Percentiles rank a stretch among this genome's conserved stretches.
phyloP scores from a whole-genome alignment of 2,113 vertebrate species.

The Oryzias curvinotus region DNA sequence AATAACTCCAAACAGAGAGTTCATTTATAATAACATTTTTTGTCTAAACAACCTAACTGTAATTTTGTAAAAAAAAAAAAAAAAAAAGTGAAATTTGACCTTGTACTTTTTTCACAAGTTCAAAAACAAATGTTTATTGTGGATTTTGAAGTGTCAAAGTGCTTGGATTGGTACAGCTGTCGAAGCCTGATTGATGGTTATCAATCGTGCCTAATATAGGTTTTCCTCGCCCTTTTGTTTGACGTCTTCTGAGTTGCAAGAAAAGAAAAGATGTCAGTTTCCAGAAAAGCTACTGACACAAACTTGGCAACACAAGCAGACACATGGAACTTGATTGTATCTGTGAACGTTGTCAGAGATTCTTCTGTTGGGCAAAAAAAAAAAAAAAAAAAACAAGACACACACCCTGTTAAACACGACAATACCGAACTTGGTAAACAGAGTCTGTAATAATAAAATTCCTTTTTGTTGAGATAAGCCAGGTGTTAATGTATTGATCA shows the following conservation, averaged over 20 bases:
- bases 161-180: too few relatives aligned
- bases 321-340: not conserved
- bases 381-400: not conserved
- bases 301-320: constrained; percentile 14
- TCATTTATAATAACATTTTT: too few relatives aligned
- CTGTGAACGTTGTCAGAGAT: constrained; percentile 5
- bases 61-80: too few relatives aligned
- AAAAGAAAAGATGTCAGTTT: not conserved
- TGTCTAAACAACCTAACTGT: too few relatives aligned
- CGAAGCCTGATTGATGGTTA: too few relatives aligned
- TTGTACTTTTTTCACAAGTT: too few relatives aligned
- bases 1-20: too few relatives aligned
- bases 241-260: not conserved
- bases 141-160: too few relatives aligned
- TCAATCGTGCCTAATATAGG: too few relatives aligned
- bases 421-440: not conserved
- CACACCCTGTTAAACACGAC: constrained; percentile 4
- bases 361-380: not conserved
- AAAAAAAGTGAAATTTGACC: too few relatives aligned
- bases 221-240: not conserved
- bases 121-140: too few relatives aligned
- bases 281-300: not conserved
- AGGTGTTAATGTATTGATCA: not conserved
- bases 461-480: not conserved
- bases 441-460: not conserved